Evolutionary conservation across 2,113 vertebrate genomes (phyloP).

Genomic region (Laticauda laticaudata): DNA sequence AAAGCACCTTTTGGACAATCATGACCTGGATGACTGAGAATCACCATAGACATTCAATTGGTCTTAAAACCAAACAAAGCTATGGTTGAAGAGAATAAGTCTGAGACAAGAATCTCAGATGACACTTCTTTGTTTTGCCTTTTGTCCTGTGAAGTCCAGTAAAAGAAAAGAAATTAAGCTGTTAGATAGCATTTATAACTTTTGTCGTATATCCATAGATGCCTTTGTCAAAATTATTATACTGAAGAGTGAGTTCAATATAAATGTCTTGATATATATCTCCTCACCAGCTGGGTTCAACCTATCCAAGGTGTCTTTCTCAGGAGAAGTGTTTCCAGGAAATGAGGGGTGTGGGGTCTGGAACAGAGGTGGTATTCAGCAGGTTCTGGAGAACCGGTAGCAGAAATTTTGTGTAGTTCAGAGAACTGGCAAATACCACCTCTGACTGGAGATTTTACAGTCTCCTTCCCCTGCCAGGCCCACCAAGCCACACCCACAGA

Average conservation of each 20-base stretch:
- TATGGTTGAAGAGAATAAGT: background rate
- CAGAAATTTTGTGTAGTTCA: too few species aligned
- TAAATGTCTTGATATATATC: background rate
- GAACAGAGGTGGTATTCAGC: background rate
- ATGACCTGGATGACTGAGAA: too few species aligned
- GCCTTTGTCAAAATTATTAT: background rate
- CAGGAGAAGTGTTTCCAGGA: background rate
- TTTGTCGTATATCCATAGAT: background rate
- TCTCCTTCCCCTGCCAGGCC: too few species aligned
- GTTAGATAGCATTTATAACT: constrained; percentile 6
- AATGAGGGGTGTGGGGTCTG: background rate
- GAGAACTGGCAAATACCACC: too few species aligned
- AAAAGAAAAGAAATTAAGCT: background rate
- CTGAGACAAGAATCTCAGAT: background rate
- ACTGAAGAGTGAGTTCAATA: constrained; percentile 3
- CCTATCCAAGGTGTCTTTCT: background rate
- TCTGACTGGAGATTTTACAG: too few species aligned
- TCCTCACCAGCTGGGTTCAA: background rate
- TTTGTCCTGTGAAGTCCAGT: background rate
- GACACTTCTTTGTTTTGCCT: constrained; percentile 2
- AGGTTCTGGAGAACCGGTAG: too few species aligned
- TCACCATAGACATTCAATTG: too few species aligned
- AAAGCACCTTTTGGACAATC: too few species aligned
- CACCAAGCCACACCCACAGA: too few species aligned
- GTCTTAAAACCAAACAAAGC: background rate